phyloP scores from a whole-genome alignment of 2,797 vertebrate genomes.

The Bovichtus variegatus region DNA sequence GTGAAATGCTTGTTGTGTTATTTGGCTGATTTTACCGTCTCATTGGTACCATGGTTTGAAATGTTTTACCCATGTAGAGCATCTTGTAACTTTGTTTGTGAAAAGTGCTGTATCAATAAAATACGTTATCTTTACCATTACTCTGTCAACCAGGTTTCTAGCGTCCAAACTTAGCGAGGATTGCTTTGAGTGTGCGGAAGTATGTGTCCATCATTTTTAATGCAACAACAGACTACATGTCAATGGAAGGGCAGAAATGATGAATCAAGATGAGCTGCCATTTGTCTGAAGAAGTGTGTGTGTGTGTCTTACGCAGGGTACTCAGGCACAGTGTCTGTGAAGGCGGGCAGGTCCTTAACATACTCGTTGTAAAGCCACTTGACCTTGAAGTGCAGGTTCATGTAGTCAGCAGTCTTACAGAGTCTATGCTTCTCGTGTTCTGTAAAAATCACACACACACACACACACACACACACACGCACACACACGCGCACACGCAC shows the following conservation, averaged over 20 bases:
- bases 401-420: slow-evolving; percentile 96
- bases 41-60: not conserved
- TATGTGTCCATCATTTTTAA: not conserved
- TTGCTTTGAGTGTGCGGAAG: not conserved
- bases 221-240: not conserved
- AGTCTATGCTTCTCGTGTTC: slow-evolving; percentile 94
- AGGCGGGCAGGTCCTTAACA: slow-evolving; percentile 88
- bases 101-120: not conserved
- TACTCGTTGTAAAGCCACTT: slow-evolving; percentile 99
- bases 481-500: not conserved
- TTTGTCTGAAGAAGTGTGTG: slow-evolving; percentile 18
- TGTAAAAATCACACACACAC: slow-evolving; percentile 62
- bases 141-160: not conserved
- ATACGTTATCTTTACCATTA: not conserved
- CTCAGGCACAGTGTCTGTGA: slow-evolving; percentile 89
- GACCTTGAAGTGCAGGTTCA: slow-evolving; percentile 99
- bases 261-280: not conserved
- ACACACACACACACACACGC: slow-evolving; percentile 6
- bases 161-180: not conserved
- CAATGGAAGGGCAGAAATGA: not conserved
- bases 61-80: not conserved
- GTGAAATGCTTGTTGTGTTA: not conserved
- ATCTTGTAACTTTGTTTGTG: not conserved
- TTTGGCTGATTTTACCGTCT: not conserved
- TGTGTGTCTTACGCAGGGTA: slow-evolving; percentile 91